Evolutionary conservation across 1,140 invertebrate genomes (phyloP), one percentile per base, ranked within the genome.

Genomic region (Pemphigus obesinymphae): DNA sequence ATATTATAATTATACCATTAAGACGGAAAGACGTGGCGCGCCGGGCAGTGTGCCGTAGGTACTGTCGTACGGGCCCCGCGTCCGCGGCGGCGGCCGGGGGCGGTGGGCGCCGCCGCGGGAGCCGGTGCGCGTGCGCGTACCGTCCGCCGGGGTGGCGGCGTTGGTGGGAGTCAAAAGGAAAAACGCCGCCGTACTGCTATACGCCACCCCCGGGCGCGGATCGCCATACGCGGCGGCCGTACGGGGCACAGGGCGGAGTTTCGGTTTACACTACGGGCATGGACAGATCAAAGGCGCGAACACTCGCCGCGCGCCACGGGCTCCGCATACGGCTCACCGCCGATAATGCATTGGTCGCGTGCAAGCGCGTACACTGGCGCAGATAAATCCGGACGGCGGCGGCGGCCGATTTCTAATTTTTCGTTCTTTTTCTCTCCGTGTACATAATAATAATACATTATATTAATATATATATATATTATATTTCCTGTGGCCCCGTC

Each of bases 391-490:
- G 37, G 37, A 70, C 26, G 26, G 40, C 17, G 53, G n/a, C n/a
- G n/a, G n/a, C n/a, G n/a, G 34, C 34, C 66, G 34, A 70, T 45
- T 70, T 70, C 34, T 70, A 70, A 70, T 70, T 70, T 45, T n/a
- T 31, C 20, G 37, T 31, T 23, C 37, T 45, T 23, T 26, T 15
- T 70, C 15, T 70, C 37, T 26, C 3, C 26, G 58, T 31, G 7
- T 61, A 20, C 58, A n/a, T n/a, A n/a, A n/a, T n/a, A n/a, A n/a
- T n/a, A n/a, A n/a, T n/a, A n/a, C n/a, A n/a, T n/a, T n/a, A n/a
- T n/a, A n/a, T n/a, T n/a, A n/a, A n/a, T n/a, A n/a, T n/a, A n/a
- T n/a, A n/a, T n/a, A n/a, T n/a, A n/a, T n/a, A n/a, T n/a, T n/a
- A n/a, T n/a, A n/a, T n/a, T n/a, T n/a, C n/a, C n/a, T n/a, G n/a